Conservation (phyloP, 2,888 invertebrate genomes). For the Theodoxus fluviatilis region DNA sequence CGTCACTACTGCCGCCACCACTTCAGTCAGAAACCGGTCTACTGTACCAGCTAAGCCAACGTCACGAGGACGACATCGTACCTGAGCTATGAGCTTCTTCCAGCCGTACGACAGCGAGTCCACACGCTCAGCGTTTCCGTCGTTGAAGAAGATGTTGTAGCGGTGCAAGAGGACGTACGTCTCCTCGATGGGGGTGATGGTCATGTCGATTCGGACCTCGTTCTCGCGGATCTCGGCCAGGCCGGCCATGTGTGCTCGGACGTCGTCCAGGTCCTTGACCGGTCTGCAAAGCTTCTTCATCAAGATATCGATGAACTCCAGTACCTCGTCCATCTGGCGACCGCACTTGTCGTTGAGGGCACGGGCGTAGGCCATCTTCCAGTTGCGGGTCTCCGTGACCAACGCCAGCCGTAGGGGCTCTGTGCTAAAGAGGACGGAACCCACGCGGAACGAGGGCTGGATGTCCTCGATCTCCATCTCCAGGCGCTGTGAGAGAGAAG, state of each 20-base stretch:
- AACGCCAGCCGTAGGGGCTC: conserved; percentile 81
- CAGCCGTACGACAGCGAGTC: conserved; percentile 90
- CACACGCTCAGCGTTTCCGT: conserved; percentile 89
- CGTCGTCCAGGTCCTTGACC: conserved; percentile 89
- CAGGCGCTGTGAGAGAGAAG: conserved; percentile 53
- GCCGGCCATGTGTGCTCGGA: conserved; percentile 90
- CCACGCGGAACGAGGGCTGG: conserved; percentile 57
- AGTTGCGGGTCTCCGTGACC: conserved; percentile 70
- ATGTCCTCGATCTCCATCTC: conserved; percentile 64
- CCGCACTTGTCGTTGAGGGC: conserved; percentile 65
- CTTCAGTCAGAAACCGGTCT: no score
- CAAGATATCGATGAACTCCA: conserved; percentile 90
- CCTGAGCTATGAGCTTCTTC: conserved; percentile 76
- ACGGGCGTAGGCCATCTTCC: conserved; percentile 65
- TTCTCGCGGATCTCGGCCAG: conserved; percentile 87
- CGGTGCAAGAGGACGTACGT: conserved; percentile 89
- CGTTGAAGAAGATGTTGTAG: conserved; percentile 85
- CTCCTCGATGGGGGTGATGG: conserved; percentile 93
- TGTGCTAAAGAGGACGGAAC: conserved; percentile 61
- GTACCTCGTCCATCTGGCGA: conserved; percentile 67
- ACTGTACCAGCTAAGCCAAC: no score
- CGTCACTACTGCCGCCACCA: background rate
- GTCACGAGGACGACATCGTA: conserved; percentile 27
- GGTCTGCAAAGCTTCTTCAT: conserved; percentile 87
- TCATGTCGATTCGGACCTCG: conserved; percentile 93